Evolutionary conservation across 2,797 vertebrate species (phyloP).

Genomic region (Sebastolobus altivelis): DNA sequence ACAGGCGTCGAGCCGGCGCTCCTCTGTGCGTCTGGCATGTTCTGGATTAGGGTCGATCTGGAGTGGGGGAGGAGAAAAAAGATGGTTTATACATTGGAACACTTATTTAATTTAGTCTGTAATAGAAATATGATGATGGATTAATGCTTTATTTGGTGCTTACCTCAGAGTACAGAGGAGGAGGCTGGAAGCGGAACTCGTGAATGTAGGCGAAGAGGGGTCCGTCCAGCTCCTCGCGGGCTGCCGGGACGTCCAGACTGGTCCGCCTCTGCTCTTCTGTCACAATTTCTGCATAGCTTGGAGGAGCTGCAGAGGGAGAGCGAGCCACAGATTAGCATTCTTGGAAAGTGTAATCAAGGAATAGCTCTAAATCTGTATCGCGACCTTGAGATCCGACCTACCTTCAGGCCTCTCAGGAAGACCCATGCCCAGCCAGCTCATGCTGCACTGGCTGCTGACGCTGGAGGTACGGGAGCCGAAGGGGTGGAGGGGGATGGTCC

Average conservation of each 20-base stretch:
- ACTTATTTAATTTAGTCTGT: conserved; percentile 1
- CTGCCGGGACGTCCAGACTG: conserved; percentile 86
- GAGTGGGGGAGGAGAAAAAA: conserved; percentile 6
- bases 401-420: conserved; percentile 98
- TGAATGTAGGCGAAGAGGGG: conserved; percentile 97
- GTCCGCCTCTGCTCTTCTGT: conserved; percentile 93
- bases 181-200: conserved; percentile 98
- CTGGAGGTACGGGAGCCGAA: conserved; percentile 99
- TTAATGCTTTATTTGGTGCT: conserved; percentile 50
- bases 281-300: conserved; percentile 97
- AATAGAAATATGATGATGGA: not conserved
- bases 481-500: conserved; percentile 97
- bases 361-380: not conserved
- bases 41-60: conserved; percentile 98
- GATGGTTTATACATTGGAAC: conserved; percentile 24
- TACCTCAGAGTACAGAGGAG: conserved; percentile 98
- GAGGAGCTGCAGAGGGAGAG: conserved; percentile 88
- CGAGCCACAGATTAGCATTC: conserved; percentile 43
- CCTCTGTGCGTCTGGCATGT: conserved; percentile 85
- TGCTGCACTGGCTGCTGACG: conserved; percentile 98
- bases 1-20: conserved; percentile 90
- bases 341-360: not conserved
- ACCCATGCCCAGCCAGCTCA: conserved; percentile 94
- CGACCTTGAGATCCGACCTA: conserved; percentile 63
- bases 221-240: conserved; percentile 93